phyloP scores from a whole-genome alignment of 1,140 invertebrate species.

The Drosophila sechellia region DNA sequence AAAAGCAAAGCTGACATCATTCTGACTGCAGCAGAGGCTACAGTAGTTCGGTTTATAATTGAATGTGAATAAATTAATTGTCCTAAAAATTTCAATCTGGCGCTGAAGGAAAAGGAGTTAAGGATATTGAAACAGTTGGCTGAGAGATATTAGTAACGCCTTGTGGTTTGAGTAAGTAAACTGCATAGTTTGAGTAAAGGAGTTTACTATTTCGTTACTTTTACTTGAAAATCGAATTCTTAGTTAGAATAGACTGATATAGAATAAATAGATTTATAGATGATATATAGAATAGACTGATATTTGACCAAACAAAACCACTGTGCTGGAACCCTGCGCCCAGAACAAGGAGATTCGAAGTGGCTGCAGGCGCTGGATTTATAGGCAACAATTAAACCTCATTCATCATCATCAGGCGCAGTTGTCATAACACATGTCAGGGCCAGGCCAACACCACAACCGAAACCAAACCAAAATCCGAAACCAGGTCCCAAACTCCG shows the following conservation, averaged over 20 bases:
- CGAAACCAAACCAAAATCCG: slow-evolving; percentile 8
- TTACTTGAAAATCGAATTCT: too few relatives aligned
- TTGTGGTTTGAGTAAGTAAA: too few relatives aligned
- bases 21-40: slow-evolving; percentile 29
- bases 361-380: slow-evolving; percentile 63
- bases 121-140: too few relatives aligned
- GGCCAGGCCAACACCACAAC: slow-evolving; percentile 50
- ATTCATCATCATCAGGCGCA: slow-evolving; percentile 78
- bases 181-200: too few relatives aligned
- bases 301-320: slow-evolving; percentile 6
- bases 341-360: slow-evolving; percentile 42
- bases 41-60: slow-evolving; percentile 10
- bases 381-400: slow-evolving; percentile 81
- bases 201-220: too few relatives aligned
- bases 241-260: too few relatives aligned
- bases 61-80: background rate
- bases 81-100: background rate
- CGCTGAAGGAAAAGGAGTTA: too few relatives aligned
- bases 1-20: slow-evolving; percentile 75
- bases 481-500: slow-evolving; percentile 10
- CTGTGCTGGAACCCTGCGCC: slow-evolving; percentile 17
- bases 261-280: too few relatives aligned
- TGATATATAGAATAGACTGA: too few relatives aligned
- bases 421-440: slow-evolving; percentile 79
- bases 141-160: too few relatives aligned